Base-by-base conservation (phyloP, 1,140 invertebrate genomes). In the Whitmania pigra region DNA sequence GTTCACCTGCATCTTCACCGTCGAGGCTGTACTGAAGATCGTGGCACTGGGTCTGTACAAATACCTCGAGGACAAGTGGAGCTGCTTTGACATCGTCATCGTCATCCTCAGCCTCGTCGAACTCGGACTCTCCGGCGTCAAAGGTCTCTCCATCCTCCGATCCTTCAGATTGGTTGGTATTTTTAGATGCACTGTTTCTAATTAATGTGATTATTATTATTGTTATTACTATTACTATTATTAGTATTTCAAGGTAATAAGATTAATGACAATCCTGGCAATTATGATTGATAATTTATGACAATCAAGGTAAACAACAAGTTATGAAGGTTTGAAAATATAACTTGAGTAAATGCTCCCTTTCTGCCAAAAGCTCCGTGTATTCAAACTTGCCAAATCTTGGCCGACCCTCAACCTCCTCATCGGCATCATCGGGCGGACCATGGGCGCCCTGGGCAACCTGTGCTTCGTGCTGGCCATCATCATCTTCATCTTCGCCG, bases 61-160 rank as follows among this genome's bases (percentile, higher is more conserved):
- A 84, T 99, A 99, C 84, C 96, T 99, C 86, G 91, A 94, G 87
- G 94, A 96, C 83, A 92, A 93, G 72, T 97, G 94, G 94, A 99
- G 98, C 82, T 93, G 95, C 77, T 99, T 99, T 84, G 94, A 99
- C 86, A 95, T 96, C 81, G 90, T 97, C 78, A 97, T 98, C 82
- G 94, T 99, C 77, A 88, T 91, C 49, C 87, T 99, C 74, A 97
- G 94, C 75, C 85, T 98, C 72, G 83, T 97, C 75, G 95, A 98
- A 83, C 85, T 97, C 77, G 89, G 90, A 74, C 85, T 97, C 63
- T 92, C 93, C 84, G 91, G 90, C 74, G 91, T 96, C 75, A 90
- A 93, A 83, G 94, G 94, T 79, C 86, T 98, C 77, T 97, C 94
- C 74, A 94, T 97, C 68, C 89, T 98, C 76, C 87, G 95, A 83